Conservation (phyloP, 2,888 invertebrate species). For the Sesia apiformis region DNA sequence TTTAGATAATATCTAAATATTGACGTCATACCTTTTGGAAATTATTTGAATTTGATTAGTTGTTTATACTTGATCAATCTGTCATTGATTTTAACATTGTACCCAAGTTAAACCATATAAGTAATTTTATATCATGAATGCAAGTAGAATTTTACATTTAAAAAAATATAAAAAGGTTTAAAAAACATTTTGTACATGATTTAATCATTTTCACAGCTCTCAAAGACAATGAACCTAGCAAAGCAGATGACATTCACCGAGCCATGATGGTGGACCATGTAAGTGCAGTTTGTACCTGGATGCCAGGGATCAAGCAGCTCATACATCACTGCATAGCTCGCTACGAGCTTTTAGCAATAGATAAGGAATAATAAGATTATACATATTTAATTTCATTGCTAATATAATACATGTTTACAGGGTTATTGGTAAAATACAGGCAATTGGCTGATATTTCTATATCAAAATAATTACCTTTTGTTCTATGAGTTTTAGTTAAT, state of each 20-base stretch:
- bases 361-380: slow-evolving; percentile 31
- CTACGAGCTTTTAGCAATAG: slow-evolving; percentile 53
- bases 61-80: too few species aligned
- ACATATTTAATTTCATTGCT: not conserved
- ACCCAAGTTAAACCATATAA: too few species aligned
- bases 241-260: slow-evolving; percentile 75
- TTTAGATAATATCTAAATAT: too few species aligned
- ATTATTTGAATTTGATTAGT: too few species aligned
- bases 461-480: too few species aligned
- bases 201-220: slow-evolving; percentile 55
- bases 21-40: too few species aligned
- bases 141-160: not conserved
- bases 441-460: too few species aligned
- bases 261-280: slow-evolving; percentile 76
- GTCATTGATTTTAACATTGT: too few species aligned
- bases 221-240: slow-evolving; percentile 49
- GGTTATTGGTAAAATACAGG: too few species aligned
- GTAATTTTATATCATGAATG: too few species aligned
- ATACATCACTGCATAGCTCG: slow-evolving; percentile 65
- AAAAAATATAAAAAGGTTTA: not conserved
- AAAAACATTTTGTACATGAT: not conserved
- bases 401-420: too few species aligned
- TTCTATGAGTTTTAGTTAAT: too few species aligned
- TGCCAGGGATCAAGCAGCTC: slow-evolving; percentile 76
- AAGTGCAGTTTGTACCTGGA: slow-evolving; percentile 73